These are phyloP conservation scores for Sylvilagus floridanus DNA, from an alignment of 2,797 vertebrate species.

Conservation along the genomic window DNA sequence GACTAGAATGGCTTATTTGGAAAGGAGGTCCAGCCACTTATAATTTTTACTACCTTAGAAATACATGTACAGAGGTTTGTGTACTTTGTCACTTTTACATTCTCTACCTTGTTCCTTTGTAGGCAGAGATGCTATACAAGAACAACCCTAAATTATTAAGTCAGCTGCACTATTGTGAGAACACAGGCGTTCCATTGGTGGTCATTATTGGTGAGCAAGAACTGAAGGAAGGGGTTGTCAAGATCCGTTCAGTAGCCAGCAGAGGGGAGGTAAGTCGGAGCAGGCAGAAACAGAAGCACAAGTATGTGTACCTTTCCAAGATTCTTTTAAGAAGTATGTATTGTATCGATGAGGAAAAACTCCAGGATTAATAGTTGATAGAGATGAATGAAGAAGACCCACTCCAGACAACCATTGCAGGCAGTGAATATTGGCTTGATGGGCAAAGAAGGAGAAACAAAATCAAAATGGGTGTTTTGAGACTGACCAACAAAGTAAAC, in stretches of 20 bases:
- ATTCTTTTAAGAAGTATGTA: conserved; percentile 39
- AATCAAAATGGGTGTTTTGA: conserved; percentile 31
- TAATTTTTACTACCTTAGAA: conserved; percentile 37
- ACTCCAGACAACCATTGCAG: background rate
- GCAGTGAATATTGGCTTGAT: background rate
- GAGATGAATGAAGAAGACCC: background rate
- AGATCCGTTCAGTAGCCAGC: conserved; percentile 91
- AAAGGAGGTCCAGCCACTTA: background rate
- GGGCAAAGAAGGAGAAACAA: conserved; percentile 34
- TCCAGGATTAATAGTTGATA: conserved; percentile 6
- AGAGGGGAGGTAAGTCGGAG: conserved; percentile 92
- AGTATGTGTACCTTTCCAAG: background rate
- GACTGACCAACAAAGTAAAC: conserved; percentile 33
- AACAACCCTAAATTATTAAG: conserved; percentile 95
- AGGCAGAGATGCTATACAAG: conserved; percentile 96
- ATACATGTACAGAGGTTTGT: background rate
- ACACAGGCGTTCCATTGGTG: conserved; percentile 93
- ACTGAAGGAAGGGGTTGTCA: conserved; percentile 92
- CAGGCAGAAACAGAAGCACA: conserved; percentile 28
- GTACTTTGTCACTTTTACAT: conserved; percentile 11
- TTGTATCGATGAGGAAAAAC: conserved; percentile 42
- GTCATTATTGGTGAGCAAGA: conserved; percentile 96
- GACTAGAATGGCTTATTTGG: background rate
- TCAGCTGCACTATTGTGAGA: conserved; percentile 96
- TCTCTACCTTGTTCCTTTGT: background rate